Percentiles rank a stretch among this genome's conserved stretches.
phyloP scores from a whole-genome alignment of 2,888 invertebrate genomes.

The Nematopogon swammerdamellus region DNA sequence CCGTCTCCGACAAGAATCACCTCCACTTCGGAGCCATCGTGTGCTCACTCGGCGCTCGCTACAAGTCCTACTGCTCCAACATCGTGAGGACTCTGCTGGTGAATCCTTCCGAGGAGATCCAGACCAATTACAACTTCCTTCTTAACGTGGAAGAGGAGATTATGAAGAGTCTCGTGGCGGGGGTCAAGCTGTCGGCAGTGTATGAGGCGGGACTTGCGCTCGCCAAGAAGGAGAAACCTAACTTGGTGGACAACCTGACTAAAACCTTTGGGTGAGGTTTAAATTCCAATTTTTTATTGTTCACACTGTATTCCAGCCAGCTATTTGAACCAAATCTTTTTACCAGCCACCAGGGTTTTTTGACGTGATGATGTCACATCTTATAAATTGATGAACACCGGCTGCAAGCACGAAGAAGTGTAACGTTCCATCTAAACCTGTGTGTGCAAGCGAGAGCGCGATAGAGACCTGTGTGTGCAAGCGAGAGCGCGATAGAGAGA shows the following conservation, averaged over 20 bases:
- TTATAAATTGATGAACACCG: too few relatives aligned
- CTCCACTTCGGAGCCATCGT: conserved; percentile 96
- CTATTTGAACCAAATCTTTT: too few relatives aligned
- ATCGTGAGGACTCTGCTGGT: conserved; percentile 95
- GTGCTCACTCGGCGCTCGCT: conserved; percentile 91
- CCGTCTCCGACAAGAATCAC: conserved; percentile 88
- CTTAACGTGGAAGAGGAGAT: conserved; percentile 88
- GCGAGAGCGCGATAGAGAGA: too few relatives aligned
- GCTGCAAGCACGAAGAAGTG: too few relatives aligned
- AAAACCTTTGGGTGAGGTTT: conserved; percentile 79
- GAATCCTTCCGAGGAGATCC: conserved; percentile 77
- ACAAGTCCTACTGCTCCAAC: conserved; percentile 98
- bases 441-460: too few relatives aligned
- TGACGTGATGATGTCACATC: too few relatives aligned
- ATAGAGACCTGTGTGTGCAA: too few relatives aligned
- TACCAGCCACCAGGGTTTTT: too few relatives aligned
- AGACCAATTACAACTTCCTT: conserved; percentile 90
- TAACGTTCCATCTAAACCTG: too few relatives aligned
- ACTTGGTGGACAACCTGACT: conserved; percentile 83
- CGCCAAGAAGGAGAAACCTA: conserved; percentile 84
- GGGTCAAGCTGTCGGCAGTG: conserved; percentile 79
- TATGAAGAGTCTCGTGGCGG: conserved; percentile 77
- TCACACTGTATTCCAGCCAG: background rate
- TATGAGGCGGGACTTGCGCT: conserved; percentile 79
- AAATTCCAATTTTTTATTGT: background rate